Evolutionary conservation across 23 tunicate species (phyloP), one percentile per base, ranked within the genome.

Genomic region (Halocynthia aurantium): DNA sequence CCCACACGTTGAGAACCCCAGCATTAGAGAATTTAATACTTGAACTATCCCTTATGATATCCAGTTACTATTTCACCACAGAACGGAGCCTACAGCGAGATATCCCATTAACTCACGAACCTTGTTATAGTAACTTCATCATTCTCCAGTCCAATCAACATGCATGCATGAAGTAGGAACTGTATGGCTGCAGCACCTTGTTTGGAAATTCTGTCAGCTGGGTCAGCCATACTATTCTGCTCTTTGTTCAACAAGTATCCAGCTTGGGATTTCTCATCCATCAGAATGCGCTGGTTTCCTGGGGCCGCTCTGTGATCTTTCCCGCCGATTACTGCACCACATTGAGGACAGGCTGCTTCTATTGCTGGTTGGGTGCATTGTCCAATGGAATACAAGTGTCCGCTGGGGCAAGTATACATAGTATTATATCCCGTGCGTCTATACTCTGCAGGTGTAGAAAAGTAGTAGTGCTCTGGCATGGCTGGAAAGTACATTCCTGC

Each of bases 221-320:
- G 85, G 40, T 72, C 67, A 10, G 61, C 54, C 6, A 22, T 18
- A 18, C 69, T 57, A 61, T 70, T 50, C 15, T 74, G 61, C 18
- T 51, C 75, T 2, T 57, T 12, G 55, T 61, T 61, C 7, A 86
- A 66, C 52, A 52, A 49, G 71, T 86, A 86, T 2, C 91, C 91
- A 17, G 85, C 91, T 76, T 86, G 91, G 50, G 91, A 86, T 55
- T 55, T 75, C 65, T 86, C 91, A 12, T 81, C 75, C 31, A 80
- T 40, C 22, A 75, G 78, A 0, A 83, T 83, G 44, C 51, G 71
- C 52, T 49, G 17, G 63, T 86, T 86, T 7, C 91, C 91, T 0
- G 22, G 49, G 22, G 70, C 70, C 1, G 70, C 6, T 8, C 0
- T 2, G 31, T 65, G 70, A 10, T 20, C 22, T 10, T 49, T 40